These are phyloP conservation scores for Hippotragus niger DNA, from an alignment of 2,113 vertebrate species.

Conservation along the genomic window DNA sequence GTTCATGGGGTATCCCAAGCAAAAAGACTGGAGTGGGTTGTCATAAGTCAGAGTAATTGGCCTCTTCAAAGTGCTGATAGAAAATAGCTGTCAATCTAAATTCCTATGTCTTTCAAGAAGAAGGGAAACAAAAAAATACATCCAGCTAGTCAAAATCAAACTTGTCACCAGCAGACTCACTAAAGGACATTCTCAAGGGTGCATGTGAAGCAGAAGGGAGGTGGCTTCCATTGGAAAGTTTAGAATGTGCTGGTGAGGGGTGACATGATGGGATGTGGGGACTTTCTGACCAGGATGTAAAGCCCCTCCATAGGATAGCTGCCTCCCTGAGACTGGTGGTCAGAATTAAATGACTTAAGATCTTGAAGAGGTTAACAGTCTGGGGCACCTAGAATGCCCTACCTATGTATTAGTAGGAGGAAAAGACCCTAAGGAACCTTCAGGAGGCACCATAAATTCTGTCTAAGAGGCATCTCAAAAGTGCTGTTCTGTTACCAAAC, in stretches of 20 bases:
- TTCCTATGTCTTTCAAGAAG: neutral
- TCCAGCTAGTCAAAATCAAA: neutral
- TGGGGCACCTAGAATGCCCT: neutral
- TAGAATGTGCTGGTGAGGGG: too few relatives aligned
- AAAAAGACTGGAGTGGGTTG: neutral
- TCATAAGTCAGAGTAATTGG: neutral
- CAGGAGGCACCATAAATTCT: too few relatives aligned
- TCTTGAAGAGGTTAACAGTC: too few relatives aligned
- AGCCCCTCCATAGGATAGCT: accelerated
- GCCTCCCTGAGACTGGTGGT: accelerated
- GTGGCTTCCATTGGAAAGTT: too few relatives aligned
- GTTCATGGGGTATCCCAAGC: neutral
- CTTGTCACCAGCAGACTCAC: neutral
- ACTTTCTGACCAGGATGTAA: accelerated
- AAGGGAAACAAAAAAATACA: neutral
- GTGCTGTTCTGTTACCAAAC: too few relatives aligned
- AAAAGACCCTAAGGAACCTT: too few relatives aligned
- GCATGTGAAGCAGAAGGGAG: accelerated
- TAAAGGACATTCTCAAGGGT: neutral
- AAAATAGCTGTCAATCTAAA: neutral
- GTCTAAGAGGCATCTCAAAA: neutral
- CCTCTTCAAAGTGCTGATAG: neutral
- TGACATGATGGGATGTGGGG: accelerated
- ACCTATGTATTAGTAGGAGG: neutral
- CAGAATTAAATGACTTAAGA: neutral